phyloP scores from a whole-genome alignment of 2,113 vertebrate species.

The Lophochroa leadbeateri region DNA sequence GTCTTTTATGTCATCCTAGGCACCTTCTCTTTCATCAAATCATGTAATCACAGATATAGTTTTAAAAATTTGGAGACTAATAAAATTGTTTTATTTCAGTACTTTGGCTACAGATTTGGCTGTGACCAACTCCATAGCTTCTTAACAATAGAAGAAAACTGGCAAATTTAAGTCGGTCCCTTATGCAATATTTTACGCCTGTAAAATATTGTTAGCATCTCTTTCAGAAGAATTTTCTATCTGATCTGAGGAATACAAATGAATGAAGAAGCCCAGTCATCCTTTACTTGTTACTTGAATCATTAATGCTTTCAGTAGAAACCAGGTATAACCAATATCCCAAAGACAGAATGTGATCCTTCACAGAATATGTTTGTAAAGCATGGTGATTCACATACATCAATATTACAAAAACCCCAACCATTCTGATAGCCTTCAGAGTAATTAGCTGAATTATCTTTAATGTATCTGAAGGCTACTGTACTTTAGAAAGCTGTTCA shows the following conservation, averaged over 20 bases:
- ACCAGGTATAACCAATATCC: neutral
- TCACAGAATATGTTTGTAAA: neutral
- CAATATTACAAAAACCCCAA: rapidly evolving
- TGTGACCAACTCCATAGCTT: neutral
- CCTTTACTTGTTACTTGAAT: neutral
- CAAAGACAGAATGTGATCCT: neutral
- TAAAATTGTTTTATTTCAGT: neutral
- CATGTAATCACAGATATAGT: neutral
- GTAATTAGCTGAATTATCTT: neutral
- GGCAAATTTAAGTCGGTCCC: neutral
- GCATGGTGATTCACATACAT: neutral
- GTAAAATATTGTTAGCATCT: neutral
- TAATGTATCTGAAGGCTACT: neutral
- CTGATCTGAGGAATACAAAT: neutral
- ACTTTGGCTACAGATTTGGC: neutral
- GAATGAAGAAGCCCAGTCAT: rapidly evolving
- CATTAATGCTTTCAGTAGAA: rapidly evolving
- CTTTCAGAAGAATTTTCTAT: neutral
- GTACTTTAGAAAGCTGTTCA: neutral
- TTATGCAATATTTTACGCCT: neutral
- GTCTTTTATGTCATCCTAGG: neutral
- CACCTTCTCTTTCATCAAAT: neutral
- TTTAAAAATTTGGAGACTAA: neutral
- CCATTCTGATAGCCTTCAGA: neutral
- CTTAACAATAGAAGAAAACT: neutral